A percentile compares a stretch with the other conserved stretches of the same genome.
Evolutionary conservation across 2,113 vertebrate species (phyloP).

Genomic region (Micronycteris hirsuta): DNA sequence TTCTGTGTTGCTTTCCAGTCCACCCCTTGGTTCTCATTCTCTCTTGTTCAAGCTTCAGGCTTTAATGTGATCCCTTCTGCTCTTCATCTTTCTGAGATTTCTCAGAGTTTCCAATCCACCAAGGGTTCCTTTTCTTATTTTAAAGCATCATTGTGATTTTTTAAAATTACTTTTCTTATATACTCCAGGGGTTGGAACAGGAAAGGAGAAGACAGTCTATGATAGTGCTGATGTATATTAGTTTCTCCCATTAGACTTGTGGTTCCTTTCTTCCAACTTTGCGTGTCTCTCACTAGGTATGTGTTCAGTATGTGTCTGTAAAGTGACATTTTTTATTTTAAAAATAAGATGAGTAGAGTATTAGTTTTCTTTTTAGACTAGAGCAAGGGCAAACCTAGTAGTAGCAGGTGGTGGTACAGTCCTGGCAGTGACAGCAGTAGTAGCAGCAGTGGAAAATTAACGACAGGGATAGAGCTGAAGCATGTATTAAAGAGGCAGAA

Average conservation of each 20-base stretch:
- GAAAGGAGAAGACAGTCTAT: background rate
- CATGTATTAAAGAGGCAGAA: no score
- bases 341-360: background rate
- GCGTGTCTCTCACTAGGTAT: background rate
- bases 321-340: background rate
- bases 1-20: background rate
- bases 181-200: background rate
- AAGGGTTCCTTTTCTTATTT: background rate
- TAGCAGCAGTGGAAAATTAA: background rate
- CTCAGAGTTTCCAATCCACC: background rate
- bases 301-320: background rate
- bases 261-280: background rate
- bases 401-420: background rate
- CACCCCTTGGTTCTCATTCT: background rate
- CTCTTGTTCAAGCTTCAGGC: background rate
- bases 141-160: background rate
- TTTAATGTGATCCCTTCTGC: background rate
- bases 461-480: background rate
- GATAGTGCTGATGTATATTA: background rate
- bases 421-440: background rate
- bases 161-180: background rate
- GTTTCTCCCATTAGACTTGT: background rate
- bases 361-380: background rate
- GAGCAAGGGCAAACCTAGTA: background rate
- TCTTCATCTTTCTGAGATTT: background rate